These are phyloP conservation scores for Drosophila subobscura DNA, from an alignment of 1,140 invertebrate species.

Conservation along the genomic window DNA sequence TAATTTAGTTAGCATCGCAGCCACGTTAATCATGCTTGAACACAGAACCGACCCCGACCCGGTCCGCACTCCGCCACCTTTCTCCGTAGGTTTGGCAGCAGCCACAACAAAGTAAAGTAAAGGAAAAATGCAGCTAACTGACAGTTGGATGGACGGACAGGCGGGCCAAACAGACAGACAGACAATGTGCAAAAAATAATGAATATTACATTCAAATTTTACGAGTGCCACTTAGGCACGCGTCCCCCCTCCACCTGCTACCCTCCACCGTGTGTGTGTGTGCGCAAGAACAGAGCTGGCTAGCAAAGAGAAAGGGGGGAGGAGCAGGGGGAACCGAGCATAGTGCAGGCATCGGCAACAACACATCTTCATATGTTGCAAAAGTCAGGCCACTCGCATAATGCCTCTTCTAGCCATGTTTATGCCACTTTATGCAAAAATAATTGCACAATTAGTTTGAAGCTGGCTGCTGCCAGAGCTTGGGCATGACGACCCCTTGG, in stretches of 20 bases:
- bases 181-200: conserved; percentile 79
- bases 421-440: conserved; percentile 84
- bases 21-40: conserved; percentile 41
- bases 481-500: conserved; percentile 34
- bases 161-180: conserved; percentile 22
- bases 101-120: conserved; percentile 44
- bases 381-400: conserved; percentile 80
- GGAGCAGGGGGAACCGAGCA: no score
- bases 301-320: not conserved
- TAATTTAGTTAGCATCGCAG: conserved; percentile 18
- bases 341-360: conserved; percentile 16
- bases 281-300: not conserved
- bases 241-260: conserved; percentile 14
- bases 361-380: conserved; percentile 72
- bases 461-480: conserved; percentile 52
- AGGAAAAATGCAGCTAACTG: conserved; percentile 48
- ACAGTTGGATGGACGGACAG: conserved; percentile 14
- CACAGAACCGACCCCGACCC: not conserved
- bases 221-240: conserved; percentile 79
- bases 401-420: conserved; percentile 82
- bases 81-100: conserved; percentile 6
- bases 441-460: conserved; percentile 84
- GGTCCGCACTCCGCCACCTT: not conserved
- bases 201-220: conserved; percentile 81
- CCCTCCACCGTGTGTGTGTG: not conserved